Evolutionary conservation across 1,140 invertebrate species (phyloP), one percentile per base, ranked within the genome.

Genomic region (Cotesia typhae): DNA sequence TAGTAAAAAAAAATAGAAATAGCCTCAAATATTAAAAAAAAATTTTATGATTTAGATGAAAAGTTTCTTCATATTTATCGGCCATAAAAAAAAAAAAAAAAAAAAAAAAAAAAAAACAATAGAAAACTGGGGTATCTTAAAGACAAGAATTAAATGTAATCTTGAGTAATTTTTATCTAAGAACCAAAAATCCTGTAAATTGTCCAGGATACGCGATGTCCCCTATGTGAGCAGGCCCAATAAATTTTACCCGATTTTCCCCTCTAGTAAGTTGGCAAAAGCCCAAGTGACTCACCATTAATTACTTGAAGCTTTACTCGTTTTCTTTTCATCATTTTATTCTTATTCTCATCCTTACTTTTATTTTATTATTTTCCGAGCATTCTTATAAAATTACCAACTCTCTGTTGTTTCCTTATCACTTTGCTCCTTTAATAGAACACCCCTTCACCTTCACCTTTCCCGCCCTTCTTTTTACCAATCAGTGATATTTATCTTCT

Each of bases 241-340:
- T 79, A 82, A 81, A 82, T 79, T 78, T 80, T 76, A 76, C 75
- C 78, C 78, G 74, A 65, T 78, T 83, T 83, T 77, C 76, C 74
- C 65, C 55, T 55, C 52, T 35, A 20, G 52, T 65, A 81, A 79
- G 57, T 78, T 85, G 82, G 83, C 81, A 59, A 57, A 59, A 53
- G 53, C 77, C 81, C 82, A 84, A 83, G 79, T 77, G 77, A 76
- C 63, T 75, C 73, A 71, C 78, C 79, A 84, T 84, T 84, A 84
- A 84, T 84, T 84, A 84, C 81, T 76, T 67, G 55, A 76, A 74
- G 47, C 70, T 78, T 70, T 69, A 14, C 75, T 66, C 65, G 66
- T 41, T 76, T 80, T 78, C 75, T 78, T 78, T 76, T 73, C 59
- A 69, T 64, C 67, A 68, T 41, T 65, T 47, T 65, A 70, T 74